Conservation (phyloP, 2,797 vertebrate species). For the Enteromius fasciolatus region DNA sequence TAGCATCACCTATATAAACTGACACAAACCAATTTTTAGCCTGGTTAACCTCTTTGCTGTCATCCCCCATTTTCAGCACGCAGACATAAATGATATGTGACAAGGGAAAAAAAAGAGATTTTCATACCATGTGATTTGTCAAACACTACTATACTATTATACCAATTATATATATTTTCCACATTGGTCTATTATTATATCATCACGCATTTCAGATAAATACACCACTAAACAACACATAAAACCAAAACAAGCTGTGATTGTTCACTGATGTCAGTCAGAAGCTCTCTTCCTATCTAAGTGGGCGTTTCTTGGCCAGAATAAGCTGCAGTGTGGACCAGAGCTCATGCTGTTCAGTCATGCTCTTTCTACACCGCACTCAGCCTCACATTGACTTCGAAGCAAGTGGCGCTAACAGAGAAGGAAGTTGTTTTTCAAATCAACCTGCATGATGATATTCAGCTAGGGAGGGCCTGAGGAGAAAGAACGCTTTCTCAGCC, state of each 20-base stretch:
- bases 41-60: background rate
- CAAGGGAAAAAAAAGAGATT: background rate
- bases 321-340: constrained; percentile 33
- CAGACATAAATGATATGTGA: no score
- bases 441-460: constrained; percentile 16
- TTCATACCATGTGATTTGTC: background rate
- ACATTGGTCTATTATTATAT: background rate
- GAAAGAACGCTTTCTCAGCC: constrained; percentile 42
- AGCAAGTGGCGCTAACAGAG: constrained; percentile 9
- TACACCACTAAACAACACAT: background rate
- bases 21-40: background rate
- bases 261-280: constrained; percentile 3
- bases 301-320: constrained; percentile 32
- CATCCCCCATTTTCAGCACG: no score
- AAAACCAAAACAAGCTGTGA: background rate
- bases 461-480: constrained; percentile 17
- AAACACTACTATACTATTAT: background rate
- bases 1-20: background rate
- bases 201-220: background rate
- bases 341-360: constrained; percentile 3
- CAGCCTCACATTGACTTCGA: constrained; percentile 13
- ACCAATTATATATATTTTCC: background rate
- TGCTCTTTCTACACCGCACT: background rate
- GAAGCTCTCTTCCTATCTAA: background rate
- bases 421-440: constrained; percentile 36